phyloP scores from a whole-genome alignment of 2,113 vertebrate species.

The Motacilla alba region DNA sequence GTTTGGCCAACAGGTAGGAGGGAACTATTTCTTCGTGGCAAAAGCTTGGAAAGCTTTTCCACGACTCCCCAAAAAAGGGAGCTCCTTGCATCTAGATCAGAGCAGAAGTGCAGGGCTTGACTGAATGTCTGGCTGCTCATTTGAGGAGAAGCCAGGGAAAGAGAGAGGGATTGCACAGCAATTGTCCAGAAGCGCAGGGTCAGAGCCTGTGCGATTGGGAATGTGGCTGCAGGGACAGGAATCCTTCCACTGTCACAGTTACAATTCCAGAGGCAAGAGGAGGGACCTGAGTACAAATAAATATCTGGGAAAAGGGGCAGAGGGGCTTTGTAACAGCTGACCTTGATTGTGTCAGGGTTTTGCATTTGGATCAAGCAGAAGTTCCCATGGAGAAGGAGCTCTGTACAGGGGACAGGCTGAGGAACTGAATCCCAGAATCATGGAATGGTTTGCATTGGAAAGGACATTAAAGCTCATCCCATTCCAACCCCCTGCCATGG shows the following conservation, averaged over 20 bases:
- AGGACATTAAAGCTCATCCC: fast-evolving
- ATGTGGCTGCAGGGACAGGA: neutral
- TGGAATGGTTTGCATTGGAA: neutral
- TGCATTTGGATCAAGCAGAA: neutral
- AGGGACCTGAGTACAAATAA: neutral
- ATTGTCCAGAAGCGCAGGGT: neutral
- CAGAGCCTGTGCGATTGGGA: neutral
- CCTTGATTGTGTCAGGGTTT: neutral
- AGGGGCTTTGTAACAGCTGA: neutral
- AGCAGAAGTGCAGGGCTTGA: neutral
- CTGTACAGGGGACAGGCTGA: neutral
- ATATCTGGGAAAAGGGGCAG: neutral
- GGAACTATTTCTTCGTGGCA: neutral
- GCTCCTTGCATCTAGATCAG: neutral
- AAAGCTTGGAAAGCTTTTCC: neutral
- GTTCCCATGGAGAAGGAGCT: neutral
- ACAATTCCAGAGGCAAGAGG: neutral
- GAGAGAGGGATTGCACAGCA: neutral
- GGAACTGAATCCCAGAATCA: neutral
- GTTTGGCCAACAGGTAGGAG: constrained; percentile 24
- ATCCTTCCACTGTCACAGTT: neutral
- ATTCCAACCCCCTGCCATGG: neutral
- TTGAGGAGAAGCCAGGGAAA: neutral
- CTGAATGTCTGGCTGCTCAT: neutral
- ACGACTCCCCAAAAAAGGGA: neutral